Percentiles rank a stretch among this genome's conserved stretches.
Evolutionary conservation across 2,797 vertebrate genomes (phyloP).

Genomic region (Notamacropus eugenii): DNA sequence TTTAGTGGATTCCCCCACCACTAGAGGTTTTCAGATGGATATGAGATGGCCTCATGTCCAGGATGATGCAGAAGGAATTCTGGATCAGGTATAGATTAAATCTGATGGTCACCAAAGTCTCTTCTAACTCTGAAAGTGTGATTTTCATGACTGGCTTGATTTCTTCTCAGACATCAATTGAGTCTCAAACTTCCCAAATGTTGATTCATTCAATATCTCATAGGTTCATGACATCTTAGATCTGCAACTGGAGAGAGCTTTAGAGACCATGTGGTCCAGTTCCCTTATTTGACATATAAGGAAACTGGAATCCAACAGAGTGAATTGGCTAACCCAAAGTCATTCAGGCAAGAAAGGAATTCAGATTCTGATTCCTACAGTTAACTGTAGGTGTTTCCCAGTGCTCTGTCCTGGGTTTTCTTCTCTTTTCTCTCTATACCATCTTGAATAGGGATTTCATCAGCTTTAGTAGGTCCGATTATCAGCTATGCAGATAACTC

Average conservation of each 20-base stretch:
- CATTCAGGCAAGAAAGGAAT: not conserved
- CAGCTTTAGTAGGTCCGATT: not conserved
- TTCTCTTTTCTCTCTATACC: not conserved
- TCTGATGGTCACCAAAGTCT: not conserved
- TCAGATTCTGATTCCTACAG: not conserved
- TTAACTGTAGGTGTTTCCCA: not conserved
- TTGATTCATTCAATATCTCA: not conserved
- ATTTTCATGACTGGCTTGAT: not conserved
- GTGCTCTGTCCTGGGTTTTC: no score
- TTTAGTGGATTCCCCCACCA: not conserved
- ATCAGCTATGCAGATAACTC: not conserved
- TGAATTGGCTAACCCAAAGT: not conserved
- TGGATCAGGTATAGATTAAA: not conserved
- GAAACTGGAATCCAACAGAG: not conserved
- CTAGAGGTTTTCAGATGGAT: not conserved
- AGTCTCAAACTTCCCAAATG: not conserved
- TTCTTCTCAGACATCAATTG: not conserved
- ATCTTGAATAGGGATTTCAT: not conserved
- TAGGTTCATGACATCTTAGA: not conserved
- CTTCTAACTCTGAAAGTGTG: not conserved
- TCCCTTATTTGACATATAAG: not conserved
- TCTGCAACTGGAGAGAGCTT: not conserved
- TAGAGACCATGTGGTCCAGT: not conserved
- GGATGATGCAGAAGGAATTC: not conserved
- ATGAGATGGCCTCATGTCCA: not conserved